Evolutionary conservation across 2,113 vertebrate species (phyloP).

Genomic region (Poecile atricapillus): DNA sequence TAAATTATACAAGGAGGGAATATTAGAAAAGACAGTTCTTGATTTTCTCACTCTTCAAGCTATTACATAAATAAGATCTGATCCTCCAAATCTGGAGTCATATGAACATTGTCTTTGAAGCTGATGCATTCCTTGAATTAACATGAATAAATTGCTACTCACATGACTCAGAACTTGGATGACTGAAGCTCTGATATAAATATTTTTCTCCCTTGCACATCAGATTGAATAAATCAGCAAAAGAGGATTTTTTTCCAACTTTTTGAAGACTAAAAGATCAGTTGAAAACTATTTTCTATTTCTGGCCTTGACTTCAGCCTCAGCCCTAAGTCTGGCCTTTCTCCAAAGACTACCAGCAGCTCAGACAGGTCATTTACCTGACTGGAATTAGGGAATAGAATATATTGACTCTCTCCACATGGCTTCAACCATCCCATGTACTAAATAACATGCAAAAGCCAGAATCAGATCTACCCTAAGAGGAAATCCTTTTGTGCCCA

Average conservation of each 20-base stretch:
- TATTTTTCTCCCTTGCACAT: background rate
- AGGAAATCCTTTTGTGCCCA: background rate
- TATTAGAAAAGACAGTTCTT: slow-evolving; percentile 32
- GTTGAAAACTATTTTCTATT: background rate
- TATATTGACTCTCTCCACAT: background rate
- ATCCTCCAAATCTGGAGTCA: background rate
- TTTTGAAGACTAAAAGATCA: background rate
- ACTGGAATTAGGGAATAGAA: background rate
- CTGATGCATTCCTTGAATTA: background rate
- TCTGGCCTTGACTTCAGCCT: background rate
- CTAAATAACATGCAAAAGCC: background rate
- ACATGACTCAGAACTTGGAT: slow-evolving; percentile 3
- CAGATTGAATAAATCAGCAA: background rate
- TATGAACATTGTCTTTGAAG: slow-evolving; percentile 3
- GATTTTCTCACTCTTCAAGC: slow-evolving; percentile 4
- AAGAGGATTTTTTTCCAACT: background rate
- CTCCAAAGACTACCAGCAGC: background rate
- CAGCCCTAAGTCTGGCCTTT: background rate
- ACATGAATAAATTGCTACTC: background rate
- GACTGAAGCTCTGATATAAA: background rate
- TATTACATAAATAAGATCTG: slow-evolving; percentile 30
- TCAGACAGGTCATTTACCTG: background rate
- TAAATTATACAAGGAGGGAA: slow-evolving; percentile 9
- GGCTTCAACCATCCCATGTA: background rate
- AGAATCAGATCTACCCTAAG: background rate